phyloP scores from a whole-genome alignment of 2,113 vertebrate genomes.

The Megaleporinus macrocephalus region DNA sequence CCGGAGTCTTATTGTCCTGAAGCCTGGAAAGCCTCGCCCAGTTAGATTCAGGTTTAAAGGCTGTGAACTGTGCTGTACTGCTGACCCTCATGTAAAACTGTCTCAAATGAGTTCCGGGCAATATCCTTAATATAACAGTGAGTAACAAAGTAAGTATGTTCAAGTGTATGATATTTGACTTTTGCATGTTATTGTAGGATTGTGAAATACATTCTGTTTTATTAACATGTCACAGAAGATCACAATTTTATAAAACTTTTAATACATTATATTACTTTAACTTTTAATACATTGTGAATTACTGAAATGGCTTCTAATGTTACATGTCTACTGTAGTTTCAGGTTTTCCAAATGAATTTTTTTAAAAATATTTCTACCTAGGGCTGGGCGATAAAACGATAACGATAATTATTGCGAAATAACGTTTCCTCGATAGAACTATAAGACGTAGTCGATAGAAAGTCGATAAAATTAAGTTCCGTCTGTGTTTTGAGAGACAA shows the following conservation, averaged over 20 bases:
- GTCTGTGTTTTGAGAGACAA: too few relatives aligned
- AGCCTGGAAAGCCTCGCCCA: background rate
- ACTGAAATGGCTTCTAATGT: too few relatives aligned
- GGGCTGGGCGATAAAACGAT: too few relatives aligned
- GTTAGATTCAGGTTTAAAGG: constrained; percentile 10
- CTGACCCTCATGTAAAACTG: background rate
- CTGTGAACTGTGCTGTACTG: background rate
- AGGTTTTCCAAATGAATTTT: too few relatives aligned
- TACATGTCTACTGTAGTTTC: too few relatives aligned
- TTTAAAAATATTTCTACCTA: too few relatives aligned
- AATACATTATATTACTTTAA: background rate
- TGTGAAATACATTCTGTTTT: background rate
- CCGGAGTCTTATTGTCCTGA: background rate
- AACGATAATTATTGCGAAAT: too few relatives aligned
- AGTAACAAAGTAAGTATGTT: too few relatives aligned
- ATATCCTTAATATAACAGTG: background rate
- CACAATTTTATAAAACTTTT: background rate
- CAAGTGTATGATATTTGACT: background rate
- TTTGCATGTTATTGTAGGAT: background rate
- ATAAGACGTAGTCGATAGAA: too few relatives aligned
- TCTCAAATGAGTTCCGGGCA: background rate
- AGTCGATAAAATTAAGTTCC: too few relatives aligned
- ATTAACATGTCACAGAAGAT: background rate
- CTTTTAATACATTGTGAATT: too few relatives aligned
- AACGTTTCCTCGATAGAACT: too few relatives aligned